A percentile compares a stretch with the other conserved stretches of the same genome.
phyloP scores from a whole-genome alignment of 1,140 invertebrate genomes.

The Polypedilum pembai region DNA sequence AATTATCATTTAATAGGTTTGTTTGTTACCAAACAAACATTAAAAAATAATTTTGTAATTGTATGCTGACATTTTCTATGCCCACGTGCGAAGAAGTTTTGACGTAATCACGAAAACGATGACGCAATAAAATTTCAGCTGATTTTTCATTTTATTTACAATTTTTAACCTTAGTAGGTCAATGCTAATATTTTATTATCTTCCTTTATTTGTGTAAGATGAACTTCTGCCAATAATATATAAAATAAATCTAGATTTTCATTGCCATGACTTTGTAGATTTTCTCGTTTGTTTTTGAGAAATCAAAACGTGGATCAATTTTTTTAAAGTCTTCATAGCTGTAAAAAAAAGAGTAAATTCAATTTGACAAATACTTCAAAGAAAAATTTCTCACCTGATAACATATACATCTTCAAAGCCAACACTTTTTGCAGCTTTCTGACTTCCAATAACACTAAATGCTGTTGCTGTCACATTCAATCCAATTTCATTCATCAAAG shows the following conservation, averaged over 20 bases:
- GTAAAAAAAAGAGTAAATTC: neutral
- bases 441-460: neutral
- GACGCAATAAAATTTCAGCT: too few relatives aligned
- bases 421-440: neutral
- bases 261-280: neutral
- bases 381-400: neutral
- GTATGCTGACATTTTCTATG: too few relatives aligned
- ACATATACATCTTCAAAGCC: neutral
- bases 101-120: too few relatives aligned
- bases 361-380: neutral
- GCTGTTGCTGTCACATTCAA: neutral
- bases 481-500: neutral
- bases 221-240: too few relatives aligned
- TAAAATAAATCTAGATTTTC: neutral
- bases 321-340: neutral
- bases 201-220: too few relatives aligned
- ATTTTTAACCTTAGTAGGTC: too few relatives aligned
- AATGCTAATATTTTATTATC: too few relatives aligned
- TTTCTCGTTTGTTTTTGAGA: neutral
- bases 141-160: too few relatives aligned
- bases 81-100: too few relatives aligned
- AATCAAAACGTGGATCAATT: neutral
- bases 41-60: too few relatives aligned
- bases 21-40: too few relatives aligned
- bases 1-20: too few relatives aligned